Conservation (phyloP, 2,888 invertebrate species). For the Zaprionus obscuricornis region DNA sequence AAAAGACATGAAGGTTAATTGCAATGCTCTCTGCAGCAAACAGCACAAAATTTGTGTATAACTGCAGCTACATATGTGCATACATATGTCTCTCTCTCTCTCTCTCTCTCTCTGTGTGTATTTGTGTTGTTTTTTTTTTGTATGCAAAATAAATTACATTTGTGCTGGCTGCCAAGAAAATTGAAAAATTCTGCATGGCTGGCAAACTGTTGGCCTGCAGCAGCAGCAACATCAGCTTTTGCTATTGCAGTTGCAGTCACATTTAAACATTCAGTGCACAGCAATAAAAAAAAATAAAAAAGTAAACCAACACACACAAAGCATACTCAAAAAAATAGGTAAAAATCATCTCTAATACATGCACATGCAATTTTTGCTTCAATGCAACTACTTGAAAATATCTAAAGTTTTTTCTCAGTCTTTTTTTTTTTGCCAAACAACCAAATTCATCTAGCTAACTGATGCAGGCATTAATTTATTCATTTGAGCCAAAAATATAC, state of each 20-base stretch:
- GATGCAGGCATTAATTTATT: too few species aligned
- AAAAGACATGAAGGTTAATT: slow-evolving; percentile 77
- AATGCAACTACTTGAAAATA: too few species aligned
- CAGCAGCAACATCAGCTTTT: slow-evolving; percentile 2
- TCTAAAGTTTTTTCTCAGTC: too few species aligned
- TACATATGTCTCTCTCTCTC: not conserved
- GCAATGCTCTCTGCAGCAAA: slow-evolving; percentile 55
- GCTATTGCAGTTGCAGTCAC: slow-evolving; percentile 18
- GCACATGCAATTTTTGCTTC: too few species aligned
- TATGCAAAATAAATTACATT: slow-evolving; percentile 64
- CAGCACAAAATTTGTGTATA: slow-evolving; percentile 22
- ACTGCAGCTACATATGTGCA: slow-evolving; percentile 46
- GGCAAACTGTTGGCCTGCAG: slow-evolving; percentile 53
- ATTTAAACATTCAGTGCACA: slow-evolving; percentile 11
- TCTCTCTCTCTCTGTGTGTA: not conserved
- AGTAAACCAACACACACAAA: too few species aligned
- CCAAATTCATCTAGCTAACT: too few species aligned
- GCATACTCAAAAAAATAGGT: too few species aligned
- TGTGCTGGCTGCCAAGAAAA: slow-evolving; percentile 66
- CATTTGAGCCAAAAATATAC: too few species aligned
- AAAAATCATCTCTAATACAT: too few species aligned
- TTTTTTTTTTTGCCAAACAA: too few species aligned
- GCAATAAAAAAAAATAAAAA: too few species aligned
- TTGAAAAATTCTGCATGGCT: slow-evolving; percentile 66
- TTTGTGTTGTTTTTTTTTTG: slow-evolving; percentile 9